Evolutionary conservation across 2,113 vertebrate species (phyloP).

Genomic region (Leiothrix lutea): DNA sequence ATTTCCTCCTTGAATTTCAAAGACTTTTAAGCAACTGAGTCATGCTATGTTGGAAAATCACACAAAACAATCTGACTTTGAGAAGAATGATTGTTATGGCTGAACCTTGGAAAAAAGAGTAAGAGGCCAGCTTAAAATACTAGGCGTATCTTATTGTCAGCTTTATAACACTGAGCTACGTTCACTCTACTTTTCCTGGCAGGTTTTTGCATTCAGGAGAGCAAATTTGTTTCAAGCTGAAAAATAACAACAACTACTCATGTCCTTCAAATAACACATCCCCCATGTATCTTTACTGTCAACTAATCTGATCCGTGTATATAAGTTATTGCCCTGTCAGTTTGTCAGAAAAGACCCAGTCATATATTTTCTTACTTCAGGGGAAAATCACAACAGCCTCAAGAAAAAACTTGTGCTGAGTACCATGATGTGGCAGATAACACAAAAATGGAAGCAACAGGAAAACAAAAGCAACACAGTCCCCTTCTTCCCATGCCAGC

Average conservation of each 20-base stretch:
- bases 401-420: neutral
- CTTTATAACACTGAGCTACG: neutral
- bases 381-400: neutral
- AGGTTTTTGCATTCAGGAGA: constrained; percentile 48
- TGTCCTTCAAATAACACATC: constrained; percentile 30
- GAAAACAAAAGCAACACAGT: neutral
- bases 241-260: constrained; percentile 41
- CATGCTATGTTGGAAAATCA: neutral
- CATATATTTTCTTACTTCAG: neutral
- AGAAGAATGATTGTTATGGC: neutral
- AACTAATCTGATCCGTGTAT: neutral
- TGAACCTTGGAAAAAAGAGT: neutral
- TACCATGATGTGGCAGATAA: neutral
- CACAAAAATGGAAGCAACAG: neutral
- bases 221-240: constrained; percentile 46
- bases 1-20: constrained; percentile 18
- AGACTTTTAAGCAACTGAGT: constrained; percentile 1
- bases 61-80: neutral
- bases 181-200: constrained; percentile 33
- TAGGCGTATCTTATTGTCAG: neutral
- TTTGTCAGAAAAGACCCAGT: neutral
- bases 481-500: neutral
- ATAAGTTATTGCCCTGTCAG: constrained; percentile 20
- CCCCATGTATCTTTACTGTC: constrained; percentile 34
- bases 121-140: neutral